Percentiles rank a stretch among this genome's conserved stretches.
Evolutionary conservation across 2,888 invertebrate species (phyloP).

Genomic region (Empis stercorea): DNA sequence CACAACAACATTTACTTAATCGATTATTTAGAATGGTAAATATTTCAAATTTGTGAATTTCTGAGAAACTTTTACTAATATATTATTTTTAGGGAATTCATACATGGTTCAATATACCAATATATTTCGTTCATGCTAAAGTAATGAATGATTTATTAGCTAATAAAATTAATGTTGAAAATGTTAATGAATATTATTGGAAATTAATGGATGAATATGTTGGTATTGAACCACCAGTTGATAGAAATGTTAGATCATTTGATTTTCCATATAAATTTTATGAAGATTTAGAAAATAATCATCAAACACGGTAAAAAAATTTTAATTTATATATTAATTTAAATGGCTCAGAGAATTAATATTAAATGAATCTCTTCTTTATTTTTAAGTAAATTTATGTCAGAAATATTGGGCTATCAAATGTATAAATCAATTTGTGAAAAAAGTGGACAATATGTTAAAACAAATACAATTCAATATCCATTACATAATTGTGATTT

Average conservation of each 20-base stretch:
- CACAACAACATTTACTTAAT: constrained; percentile 10
- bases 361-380: too few relatives aligned
- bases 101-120: constrained; percentile 55
- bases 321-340: too few relatives aligned
- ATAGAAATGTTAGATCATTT: constrained; percentile 47
- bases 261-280: constrained; percentile 62
- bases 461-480: constrained; percentile 36
- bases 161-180: constrained; percentile 39
- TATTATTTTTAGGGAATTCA: constrained; percentile 42
- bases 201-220: constrained; percentile 43
- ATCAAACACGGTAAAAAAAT: constrained; percentile 20
- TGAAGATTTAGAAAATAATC: constrained; percentile 24
- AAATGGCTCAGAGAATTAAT: constrained; percentile 1
- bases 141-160: constrained; percentile 49
- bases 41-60: neutral
- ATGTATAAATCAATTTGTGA: constrained; percentile 51
- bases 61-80: neutral
- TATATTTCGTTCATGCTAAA: constrained; percentile 51
- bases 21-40: constrained; percentile 12
- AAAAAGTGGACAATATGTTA: constrained; percentile 49
- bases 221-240: constrained; percentile 47
- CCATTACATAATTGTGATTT: constrained; percentile 57
- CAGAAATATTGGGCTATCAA: constrained; percentile 53
- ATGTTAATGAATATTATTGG: constrained; percentile 52
- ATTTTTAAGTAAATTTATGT: constrained; percentile 55